A percentile compares a stretch with the other conserved stretches of the same genome.
Conservation (phyloP, 2,888 invertebrate genomes). For the Brenthis daphne region DNA sequence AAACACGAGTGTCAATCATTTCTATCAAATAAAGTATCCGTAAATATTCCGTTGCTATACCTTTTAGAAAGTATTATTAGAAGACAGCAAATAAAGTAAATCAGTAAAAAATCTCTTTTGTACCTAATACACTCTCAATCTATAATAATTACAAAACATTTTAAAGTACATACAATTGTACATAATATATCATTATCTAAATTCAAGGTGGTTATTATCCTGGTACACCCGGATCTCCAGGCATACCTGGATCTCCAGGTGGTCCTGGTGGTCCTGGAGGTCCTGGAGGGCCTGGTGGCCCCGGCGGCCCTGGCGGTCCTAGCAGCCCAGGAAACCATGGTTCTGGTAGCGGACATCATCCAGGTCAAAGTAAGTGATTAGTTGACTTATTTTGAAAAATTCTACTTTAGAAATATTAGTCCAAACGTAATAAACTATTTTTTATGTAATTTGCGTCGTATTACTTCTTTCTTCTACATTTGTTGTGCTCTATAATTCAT, state of each 20-base stretch:
- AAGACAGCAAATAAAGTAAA: too few relatives aligned
- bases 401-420: too few relatives aligned
- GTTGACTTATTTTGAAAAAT: too few relatives aligned
- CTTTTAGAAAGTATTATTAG: too few relatives aligned
- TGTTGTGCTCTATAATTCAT: too few relatives aligned
- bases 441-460: too few relatives aligned
- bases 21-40: too few relatives aligned
- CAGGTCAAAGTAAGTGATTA: too few relatives aligned
- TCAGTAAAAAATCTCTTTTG: too few relatives aligned
- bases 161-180: not conserved
- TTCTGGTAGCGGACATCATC: not conserved
- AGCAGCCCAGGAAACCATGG: conserved; percentile 5
- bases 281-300: conserved; percentile 52
- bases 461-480: too few relatives aligned
- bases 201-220: conserved; percentile 37
- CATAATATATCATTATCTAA: not conserved
- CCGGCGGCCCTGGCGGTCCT: conserved; percentile 25
- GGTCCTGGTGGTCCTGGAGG: conserved; percentile 29
- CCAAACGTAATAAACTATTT: not conserved
- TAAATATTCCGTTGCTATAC: too few relatives aligned
- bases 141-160: conserved; percentile 25
- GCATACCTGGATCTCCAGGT: conserved; percentile 45
- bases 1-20: too few relatives aligned
- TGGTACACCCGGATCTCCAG: conserved; percentile 29
- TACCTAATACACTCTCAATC: not conserved